Percentiles rank a stretch among this genome's conserved stretches.
These are phyloP conservation scores for Lordiphosa stackelbergi DNA, from an alignment of 1,140 invertebrate species.

Conservation along the genomic window DNA sequence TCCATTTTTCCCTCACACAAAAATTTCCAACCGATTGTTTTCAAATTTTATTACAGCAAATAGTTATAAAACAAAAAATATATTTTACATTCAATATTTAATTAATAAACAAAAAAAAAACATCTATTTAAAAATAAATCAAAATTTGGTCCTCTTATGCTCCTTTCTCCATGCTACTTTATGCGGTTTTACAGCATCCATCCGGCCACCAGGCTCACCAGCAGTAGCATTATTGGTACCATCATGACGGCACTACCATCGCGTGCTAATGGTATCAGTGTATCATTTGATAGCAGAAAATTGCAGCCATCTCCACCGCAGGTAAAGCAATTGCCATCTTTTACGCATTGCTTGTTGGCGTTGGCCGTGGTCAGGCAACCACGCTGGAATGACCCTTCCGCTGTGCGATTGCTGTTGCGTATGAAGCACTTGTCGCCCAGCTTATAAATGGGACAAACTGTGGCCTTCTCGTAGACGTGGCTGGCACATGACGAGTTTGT, in stretches of 20 bases:
- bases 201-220: constrained; percentile 25
- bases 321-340: constrained; percentile 52
- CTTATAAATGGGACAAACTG: constrained; percentile 57
- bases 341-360: constrained; percentile 58
- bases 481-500: constrained; percentile 49
- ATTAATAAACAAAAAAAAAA: no score
- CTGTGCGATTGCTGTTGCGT: constrained; percentile 52
- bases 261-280: constrained; percentile 59
- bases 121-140: no score
- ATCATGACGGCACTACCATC: constrained; percentile 39
- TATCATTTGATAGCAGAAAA: constrained; percentile 37
- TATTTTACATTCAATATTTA: no score
- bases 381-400: constrained; percentile 58
- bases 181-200: constrained; percentile 18
- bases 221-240: constrained; percentile 34
- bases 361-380: constrained; percentile 62
- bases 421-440: constrained; percentile 70
- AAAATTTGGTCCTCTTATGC: not conserved
- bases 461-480: constrained; percentile 35
- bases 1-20: no score
- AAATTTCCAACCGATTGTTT: no score
- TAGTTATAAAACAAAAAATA: no score
- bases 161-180: not conserved
- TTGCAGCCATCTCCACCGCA: constrained; percentile 70
- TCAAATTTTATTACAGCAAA: no score